Percentiles rank a stretch among this genome's conserved stretches.
phyloP scores from a whole-genome alignment of 2,113 vertebrate genomes.

The Balaeniceps rex region DNA sequence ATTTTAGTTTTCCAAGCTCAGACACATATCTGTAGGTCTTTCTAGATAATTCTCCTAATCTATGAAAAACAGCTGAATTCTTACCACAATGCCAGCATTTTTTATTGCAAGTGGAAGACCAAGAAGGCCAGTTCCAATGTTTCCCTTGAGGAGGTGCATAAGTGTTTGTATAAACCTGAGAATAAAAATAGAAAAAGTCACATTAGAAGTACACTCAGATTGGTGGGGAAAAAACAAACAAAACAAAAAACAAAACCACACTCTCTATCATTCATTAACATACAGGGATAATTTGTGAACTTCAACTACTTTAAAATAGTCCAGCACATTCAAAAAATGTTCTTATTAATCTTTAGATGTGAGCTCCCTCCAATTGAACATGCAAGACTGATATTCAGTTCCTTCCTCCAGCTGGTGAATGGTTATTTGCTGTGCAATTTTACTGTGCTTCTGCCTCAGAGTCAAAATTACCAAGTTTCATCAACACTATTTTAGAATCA shows the following conservation, averaged over 20 bases:
- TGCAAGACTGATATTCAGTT: not conserved
- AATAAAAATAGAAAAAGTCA: not conserved
- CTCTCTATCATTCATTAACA: not conserved
- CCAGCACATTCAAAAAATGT: not conserved
- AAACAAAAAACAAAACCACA: not conserved
- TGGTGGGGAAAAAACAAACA: no score
- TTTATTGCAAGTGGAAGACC: conserved; percentile 86
- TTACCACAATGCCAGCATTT: conserved; percentile 86
- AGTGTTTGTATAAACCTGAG: conserved; percentile 84
- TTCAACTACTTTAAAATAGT: not conserved
- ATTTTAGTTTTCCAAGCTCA: not conserved
- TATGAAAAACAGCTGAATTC: not conserved
- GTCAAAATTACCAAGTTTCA: not conserved
- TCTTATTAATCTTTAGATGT: not conserved
- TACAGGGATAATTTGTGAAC: not conserved
- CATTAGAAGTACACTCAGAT: not conserved
- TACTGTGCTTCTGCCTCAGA: not conserved
- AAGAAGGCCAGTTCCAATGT: conserved; percentile 87
- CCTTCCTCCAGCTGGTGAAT: not conserved
- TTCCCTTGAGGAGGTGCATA: conserved; percentile 86
- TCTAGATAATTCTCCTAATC: not conserved
- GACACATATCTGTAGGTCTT: not conserved
- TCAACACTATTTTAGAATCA: not conserved
- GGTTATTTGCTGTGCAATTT: not conserved
- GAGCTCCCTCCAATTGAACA: not conserved